Conservation (phyloP, 2,113 vertebrate genomes). For the Chaetodon trifascialis region DNA sequence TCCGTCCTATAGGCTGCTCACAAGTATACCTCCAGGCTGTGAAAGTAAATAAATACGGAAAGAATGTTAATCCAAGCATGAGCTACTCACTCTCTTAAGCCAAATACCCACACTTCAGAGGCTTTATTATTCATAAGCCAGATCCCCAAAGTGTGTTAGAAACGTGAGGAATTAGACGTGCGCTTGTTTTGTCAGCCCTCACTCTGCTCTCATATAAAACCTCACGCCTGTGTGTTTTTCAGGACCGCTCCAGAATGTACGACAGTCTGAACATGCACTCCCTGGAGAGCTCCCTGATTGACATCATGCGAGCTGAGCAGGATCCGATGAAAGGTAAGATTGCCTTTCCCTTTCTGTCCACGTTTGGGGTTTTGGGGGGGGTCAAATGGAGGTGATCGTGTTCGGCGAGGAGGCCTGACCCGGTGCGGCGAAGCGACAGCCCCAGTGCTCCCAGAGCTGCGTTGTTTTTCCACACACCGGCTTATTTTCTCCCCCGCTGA, state of each 20-base stretch:
- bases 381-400: slow-evolving; percentile 43
- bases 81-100: slow-evolving; percentile 44
- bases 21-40: slow-evolving; percentile 49
- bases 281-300: slow-evolving; percentile 97
- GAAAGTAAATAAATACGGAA: slow-evolving; percentile 75
- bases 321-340: slow-evolving; percentile 96
- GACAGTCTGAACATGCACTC: slow-evolving; percentile 99
- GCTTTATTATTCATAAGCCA: slow-evolving; percentile 55
- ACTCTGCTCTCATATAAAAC: neutral
- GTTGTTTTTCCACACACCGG: slow-evolving; percentile 63
- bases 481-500: slow-evolving; percentile 73
- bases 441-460: slow-evolving; percentile 37
- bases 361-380: neutral
- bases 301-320: slow-evolving; percentile 99
- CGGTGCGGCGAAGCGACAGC: slow-evolving; percentile 18
- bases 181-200: slow-evolving; percentile 6
- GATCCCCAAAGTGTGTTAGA: slow-evolving; percentile 38
- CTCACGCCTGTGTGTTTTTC: slow-evolving; percentile 32
- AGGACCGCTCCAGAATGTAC: slow-evolving; percentile 92
- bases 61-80: slow-evolving; percentile 78
- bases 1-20: slow-evolving; percentile 21
- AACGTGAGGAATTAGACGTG: slow-evolving; percentile 16
- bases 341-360: slow-evolving; percentile 36
- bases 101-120: slow-evolving; percentile 34
- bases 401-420: slow-evolving; percentile 23